Base-by-base conservation (phyloP, 2,888 invertebrate genomes). In the Dimorphilus gyrociliatus region DNA sequence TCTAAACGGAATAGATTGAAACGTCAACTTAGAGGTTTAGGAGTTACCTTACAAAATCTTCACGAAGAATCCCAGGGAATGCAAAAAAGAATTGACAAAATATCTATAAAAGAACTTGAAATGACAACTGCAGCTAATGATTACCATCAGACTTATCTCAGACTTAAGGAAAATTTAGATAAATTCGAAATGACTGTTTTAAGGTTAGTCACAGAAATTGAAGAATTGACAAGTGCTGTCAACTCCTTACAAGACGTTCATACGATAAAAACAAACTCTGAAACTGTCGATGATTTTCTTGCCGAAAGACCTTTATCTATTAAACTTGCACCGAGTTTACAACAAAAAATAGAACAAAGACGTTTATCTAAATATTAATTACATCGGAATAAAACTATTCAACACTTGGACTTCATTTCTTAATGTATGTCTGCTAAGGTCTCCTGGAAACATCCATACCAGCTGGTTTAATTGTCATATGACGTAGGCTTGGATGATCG, bases 231-330 rank as follows among this genome's bases (percentile, higher is more conserved):
- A 1, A 47, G 45, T 2, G 46, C 50, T 25, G 33, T 57, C 10
- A 37, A 46, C 7, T 50, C 53, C 31, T 41, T 58, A 23, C 55
- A 58, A 38, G 51, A 50, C 27, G 51, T 58, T 30, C 55, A 58
- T 36, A 51, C 50, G 10, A 46, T 50, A 24, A 53, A 54, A 40
- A 55, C 54, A 4, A 50, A 51, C 23, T 56, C 56, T 5, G 58
- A 58, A 37, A 52, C 48, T 17, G 43, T 56, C 10, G 57, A 58
- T 26, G 50, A 50, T 17, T 47, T 58, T n/a, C 50, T 47, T 31
- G n/a, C n/a, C n/a, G 57, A 55, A 29, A 32, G 50, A 17, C 53
- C 55, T 1, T 39, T 45, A 23, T 46, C 50, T 10, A 56, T 58
- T 12, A 54, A 56, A 41, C 40, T 58, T 17, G 56, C 58, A 1